Evolutionary conservation across 2,797 vertebrate species (phyloP).

Genomic region (Lycodopsis pacificus): DNA sequence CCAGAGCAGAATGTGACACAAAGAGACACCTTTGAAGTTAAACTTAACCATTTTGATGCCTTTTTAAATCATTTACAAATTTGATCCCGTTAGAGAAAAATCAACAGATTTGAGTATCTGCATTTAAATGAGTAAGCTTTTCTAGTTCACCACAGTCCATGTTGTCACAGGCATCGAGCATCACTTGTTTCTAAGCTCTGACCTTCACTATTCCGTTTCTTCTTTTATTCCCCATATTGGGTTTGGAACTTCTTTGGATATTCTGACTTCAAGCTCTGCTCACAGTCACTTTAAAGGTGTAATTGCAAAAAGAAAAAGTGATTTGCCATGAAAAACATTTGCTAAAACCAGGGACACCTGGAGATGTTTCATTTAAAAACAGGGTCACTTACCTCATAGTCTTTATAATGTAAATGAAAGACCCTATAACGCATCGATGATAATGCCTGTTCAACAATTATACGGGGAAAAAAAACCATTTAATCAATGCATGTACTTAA

Average conservation of each 20-base stretch:
- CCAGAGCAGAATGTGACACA: background rate
- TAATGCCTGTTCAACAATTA: constrained; percentile 41
- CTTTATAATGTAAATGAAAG: constrained; percentile 28
- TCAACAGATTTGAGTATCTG: background rate
- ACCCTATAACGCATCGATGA: constrained; percentile 21
- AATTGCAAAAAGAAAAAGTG: constrained; percentile 15
- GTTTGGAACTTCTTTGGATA: background rate
- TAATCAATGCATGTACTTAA: constrained; percentile 17
- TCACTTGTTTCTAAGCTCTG: background rate
- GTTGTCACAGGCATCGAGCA: background rate
- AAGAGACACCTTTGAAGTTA: background rate
- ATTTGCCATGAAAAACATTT: background rate
- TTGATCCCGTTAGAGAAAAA: background rate
- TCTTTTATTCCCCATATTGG: background rate
- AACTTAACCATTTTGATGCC: background rate
- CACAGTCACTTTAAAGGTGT: constrained; percentile 21
- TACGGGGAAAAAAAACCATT: background rate
- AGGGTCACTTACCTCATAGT: constrained; percentile 25
- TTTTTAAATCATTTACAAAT: background rate
- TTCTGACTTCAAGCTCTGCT: constrained; percentile 10
- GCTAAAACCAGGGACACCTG: constrained; percentile 1
- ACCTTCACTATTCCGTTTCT: background rate
- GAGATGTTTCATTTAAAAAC: constrained; percentile 33
- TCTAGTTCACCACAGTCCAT: background rate
- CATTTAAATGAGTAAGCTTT: background rate